A percentile compares a stretch with the other conserved stretches of the same genome.
These are phyloP conservation scores for Drosophila prostipennis DNA, from an alignment of 2,888 invertebrate species.

Conservation along the genomic window DNA sequence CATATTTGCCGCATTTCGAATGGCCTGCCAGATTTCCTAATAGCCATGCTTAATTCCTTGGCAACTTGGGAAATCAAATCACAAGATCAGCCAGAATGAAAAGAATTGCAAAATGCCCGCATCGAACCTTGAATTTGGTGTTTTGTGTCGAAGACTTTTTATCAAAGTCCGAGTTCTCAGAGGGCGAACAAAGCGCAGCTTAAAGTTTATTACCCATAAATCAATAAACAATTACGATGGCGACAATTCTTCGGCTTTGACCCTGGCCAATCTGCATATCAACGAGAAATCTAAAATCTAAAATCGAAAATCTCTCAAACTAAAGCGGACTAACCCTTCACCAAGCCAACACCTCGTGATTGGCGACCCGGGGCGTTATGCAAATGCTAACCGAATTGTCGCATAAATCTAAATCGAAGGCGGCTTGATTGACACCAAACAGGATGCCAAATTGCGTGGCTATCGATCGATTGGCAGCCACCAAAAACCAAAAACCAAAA, in stretches of 20 bases:
- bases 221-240: slow-evolving; percentile 52
- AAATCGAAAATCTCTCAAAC: background rate
- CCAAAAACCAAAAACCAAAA: slow-evolving; percentile 1
- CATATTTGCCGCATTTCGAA: slow-evolving; percentile 63
- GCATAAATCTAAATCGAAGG: slow-evolving; percentile 51
- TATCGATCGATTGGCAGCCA: slow-evolving; percentile 30
- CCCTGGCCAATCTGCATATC: slow-evolving; percentile 66
- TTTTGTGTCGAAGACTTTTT: slow-evolving; percentile 9
- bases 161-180: slow-evolving; percentile 18
- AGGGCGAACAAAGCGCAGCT: slow-evolving; percentile 55
- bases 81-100: slow-evolving; percentile 32
- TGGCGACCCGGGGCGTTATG: slow-evolving; percentile 46
- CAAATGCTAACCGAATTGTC: slow-evolving; percentile 55
- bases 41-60: slow-evolving; percentile 68
- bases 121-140: slow-evolving; percentile 16
- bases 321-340: slow-evolving; percentile 45
- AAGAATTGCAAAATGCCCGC: slow-evolving; percentile 37
- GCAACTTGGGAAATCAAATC: slow-evolving; percentile 16
- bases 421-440: slow-evolving; percentile 69
- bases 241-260: slow-evolving; percentile 44
- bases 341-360: slow-evolving; percentile 42
- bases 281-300: slow-evolving; percentile 28
- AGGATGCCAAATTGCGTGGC: slow-evolving; percentile 70
- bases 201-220: slow-evolving; percentile 73
- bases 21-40: slow-evolving; percentile 73